Evolutionary conservation across 2,888 invertebrate species (phyloP).

Genomic region (Deilephila elpenor): DNA sequence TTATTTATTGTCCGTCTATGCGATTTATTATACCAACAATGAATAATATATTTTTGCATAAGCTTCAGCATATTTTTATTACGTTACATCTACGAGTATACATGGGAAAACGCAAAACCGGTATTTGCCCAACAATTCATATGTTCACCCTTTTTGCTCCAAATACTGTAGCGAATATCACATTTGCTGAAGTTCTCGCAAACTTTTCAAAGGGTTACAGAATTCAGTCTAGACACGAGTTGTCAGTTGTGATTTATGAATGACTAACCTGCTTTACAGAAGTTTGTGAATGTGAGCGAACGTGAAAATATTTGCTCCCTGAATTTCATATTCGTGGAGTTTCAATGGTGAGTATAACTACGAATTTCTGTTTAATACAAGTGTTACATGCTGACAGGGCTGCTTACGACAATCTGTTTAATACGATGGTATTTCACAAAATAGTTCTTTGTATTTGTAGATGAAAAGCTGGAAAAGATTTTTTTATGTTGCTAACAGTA

Average conservation of each 20-base stretch:
- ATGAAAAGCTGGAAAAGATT: no score
- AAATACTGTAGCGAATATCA: background rate
- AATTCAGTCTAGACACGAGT: slow-evolving; percentile 2
- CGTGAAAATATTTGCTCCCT: slow-evolving; percentile 8
- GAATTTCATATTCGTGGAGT: slow-evolving; percentile 8
- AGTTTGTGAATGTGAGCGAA: background rate
- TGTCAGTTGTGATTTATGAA: slow-evolving; percentile 20
- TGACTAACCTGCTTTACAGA: background rate
- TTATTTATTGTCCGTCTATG: no score
- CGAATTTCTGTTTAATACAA: no score
- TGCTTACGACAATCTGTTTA: background rate
- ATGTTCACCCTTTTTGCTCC: background rate
- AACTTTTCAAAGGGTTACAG: slow-evolving; percentile 22
- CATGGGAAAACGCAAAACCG: no score
- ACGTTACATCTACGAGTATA: no score
- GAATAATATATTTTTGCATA: no score
- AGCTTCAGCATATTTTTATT: no score
- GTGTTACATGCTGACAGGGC: no score
- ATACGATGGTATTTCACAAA: background rate
- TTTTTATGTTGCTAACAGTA: no score
- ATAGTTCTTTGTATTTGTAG: no score
- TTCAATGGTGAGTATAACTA: background rate
- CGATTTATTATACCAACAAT: no score
- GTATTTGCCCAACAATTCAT: no score
- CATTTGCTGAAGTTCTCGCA: background rate